These are phyloP conservation scores for Dexiosoma caninum DNA, from an alignment of 2,888 invertebrate species.

Conservation along the genomic window DNA sequence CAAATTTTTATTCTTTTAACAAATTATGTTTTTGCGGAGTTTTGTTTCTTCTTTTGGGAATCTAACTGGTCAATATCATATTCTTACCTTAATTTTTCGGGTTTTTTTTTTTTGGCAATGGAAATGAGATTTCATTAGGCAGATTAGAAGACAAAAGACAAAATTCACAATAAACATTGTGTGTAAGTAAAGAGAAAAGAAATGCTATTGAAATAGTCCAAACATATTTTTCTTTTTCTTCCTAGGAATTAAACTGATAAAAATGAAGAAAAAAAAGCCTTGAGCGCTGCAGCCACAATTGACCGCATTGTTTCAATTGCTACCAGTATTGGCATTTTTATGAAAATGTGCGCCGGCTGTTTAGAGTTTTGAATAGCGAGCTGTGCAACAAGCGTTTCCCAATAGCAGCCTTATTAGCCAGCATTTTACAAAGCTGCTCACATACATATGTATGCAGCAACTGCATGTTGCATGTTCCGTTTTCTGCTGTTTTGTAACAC, in stretches of 20 bases:
- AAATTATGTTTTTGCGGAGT: slow-evolving; percentile 17
- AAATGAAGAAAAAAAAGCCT: slow-evolving; percentile 36
- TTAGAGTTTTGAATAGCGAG: slow-evolving; percentile 43
- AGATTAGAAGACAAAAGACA: slow-evolving; percentile 59
- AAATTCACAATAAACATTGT: not conserved
- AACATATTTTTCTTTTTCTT: not conserved
- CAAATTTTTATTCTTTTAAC: slow-evolving; percentile 39
- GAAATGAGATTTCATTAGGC: slow-evolving; percentile 61
- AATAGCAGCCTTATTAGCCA: slow-evolving; percentile 62
- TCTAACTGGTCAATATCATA: slow-evolving; percentile 64
- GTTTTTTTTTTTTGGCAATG: slow-evolving; percentile 48
- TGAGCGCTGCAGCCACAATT: slow-evolving; percentile 46
- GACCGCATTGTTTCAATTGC: slow-evolving; percentile 66
- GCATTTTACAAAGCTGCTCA: slow-evolving; percentile 66
- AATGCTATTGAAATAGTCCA: slow-evolving; percentile 16
- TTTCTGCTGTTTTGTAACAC: slow-evolving; percentile 45
- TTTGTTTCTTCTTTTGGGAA: slow-evolving; percentile 60
- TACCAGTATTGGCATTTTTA: slow-evolving; percentile 67
- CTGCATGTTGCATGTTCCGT: slow-evolving; percentile 50
- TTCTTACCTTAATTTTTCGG: slow-evolving; percentile 68
- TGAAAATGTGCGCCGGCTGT: slow-evolving; percentile 65
- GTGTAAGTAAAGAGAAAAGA: slow-evolving; percentile 25
- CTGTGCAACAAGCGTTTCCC: slow-evolving; percentile 30
- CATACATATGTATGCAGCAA: slow-evolving; percentile 69
- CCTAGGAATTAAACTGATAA: not conserved